These are phyloP conservation scores for Metaphire vulgaris DNA, from an alignment of 1,140 invertebrate species.

Conservation along the genomic window DNA sequence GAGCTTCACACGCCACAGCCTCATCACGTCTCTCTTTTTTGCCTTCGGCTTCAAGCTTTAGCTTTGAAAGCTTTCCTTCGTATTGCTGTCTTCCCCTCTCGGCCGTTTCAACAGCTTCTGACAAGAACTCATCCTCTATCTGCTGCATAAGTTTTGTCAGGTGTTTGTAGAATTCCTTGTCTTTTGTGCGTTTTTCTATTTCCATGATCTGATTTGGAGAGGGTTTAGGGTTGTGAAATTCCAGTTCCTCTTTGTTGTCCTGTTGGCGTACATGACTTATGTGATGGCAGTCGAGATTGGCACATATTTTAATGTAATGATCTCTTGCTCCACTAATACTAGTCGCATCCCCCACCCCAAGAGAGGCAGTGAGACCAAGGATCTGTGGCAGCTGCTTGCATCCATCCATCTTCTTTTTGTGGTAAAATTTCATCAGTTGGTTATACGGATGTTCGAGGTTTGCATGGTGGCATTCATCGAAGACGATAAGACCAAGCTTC, in stretches of 20 bases:
- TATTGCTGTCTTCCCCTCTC: neutral
- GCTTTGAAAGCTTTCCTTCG: neutral
- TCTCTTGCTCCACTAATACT: neutral
- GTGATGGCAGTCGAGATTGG: constrained; percentile 28
- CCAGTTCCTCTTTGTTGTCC: constrained; percentile 12
- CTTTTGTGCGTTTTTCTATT: neutral
- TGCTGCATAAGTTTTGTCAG: neutral
- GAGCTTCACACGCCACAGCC: neutral
- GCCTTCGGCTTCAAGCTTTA: neutral
- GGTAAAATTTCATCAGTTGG: constrained; percentile 20
- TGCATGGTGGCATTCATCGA: constrained; percentile 35
- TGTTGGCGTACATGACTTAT: constrained; percentile 24
- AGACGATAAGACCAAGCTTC: constrained; percentile 30
- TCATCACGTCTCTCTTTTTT: neutral
- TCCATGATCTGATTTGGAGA: constrained; percentile 16
- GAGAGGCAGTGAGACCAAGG: constrained; percentile 30
- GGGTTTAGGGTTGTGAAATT: constrained; percentile 9
- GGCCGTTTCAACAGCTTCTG: neutral
- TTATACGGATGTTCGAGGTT: constrained; percentile 32
- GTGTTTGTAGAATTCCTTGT: neutral
- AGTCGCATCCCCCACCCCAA: constrained; percentile 31
- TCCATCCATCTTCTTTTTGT: neutral
- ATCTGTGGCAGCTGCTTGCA: constrained; percentile 19
- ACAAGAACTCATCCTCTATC: neutral
- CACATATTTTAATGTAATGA: constrained; percentile 28